Evolutionary conservation across 2,113 vertebrate species (phyloP).

Genomic region (Ammodytes marinus): DNA sequence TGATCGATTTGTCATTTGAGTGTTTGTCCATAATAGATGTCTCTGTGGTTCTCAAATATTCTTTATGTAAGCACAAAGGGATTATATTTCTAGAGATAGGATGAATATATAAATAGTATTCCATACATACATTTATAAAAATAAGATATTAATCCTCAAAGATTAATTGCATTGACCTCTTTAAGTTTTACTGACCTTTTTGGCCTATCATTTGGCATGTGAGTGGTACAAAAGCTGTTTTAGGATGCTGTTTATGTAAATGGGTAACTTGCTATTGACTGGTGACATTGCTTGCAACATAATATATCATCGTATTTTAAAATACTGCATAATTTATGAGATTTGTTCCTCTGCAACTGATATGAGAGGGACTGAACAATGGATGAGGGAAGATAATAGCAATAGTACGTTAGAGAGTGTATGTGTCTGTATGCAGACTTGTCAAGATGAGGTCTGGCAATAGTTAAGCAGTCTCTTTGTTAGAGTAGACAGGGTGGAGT

Average conservation of each 20-base stretch:
- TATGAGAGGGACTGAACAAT: neutral
- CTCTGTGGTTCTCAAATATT: neutral
- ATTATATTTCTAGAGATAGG: neutral
- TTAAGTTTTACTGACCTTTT: neutral
- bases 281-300: neutral
- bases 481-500: constrained; percentile 64
- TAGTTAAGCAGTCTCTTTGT: constrained; percentile 71
- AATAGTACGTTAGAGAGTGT: constrained; percentile 6
- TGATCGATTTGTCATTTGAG: constrained; percentile 62
- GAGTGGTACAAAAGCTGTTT: neutral
- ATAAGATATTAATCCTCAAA: neutral
- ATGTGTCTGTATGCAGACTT: constrained; percentile 23
- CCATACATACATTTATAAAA: neutral
- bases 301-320: neutral
- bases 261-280: neutral
- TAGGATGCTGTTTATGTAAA: neutral
- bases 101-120: neutral
- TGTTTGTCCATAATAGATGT: neutral
- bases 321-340: neutral
- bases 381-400: constrained; percentile 4
- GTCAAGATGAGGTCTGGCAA: constrained; percentile 65
- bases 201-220: neutral
- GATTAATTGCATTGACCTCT: neutral
- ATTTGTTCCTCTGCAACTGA: neutral
- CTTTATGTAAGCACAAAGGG: neutral